phyloP scores from a whole-genome alignment of 2,113 vertebrate genomes.

The Leptobrachium ailaonicum region DNA sequence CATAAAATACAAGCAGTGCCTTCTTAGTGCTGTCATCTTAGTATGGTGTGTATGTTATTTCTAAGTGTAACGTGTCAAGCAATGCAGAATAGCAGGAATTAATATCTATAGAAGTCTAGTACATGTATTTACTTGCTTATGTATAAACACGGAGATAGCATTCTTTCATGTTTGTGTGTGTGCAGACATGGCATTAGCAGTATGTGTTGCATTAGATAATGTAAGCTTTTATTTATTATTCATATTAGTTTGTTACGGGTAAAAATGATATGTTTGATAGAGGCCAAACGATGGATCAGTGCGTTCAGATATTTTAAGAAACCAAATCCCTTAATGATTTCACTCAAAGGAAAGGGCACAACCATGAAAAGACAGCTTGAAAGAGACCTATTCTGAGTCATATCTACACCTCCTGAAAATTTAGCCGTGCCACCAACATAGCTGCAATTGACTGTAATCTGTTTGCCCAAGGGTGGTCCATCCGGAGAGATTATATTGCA shows the following conservation, averaged over 20 bases:
- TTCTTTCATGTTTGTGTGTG: no score
- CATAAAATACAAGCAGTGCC: no score
- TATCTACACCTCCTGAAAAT: slow-evolving; percentile 51
- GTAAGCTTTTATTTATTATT: not conserved
- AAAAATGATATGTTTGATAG: slow-evolving; percentile 49
- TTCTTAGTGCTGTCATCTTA: no score
- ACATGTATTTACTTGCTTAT: no score
- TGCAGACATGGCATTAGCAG: no score
- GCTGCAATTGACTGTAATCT: slow-evolving; percentile 28
- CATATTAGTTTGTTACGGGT: not conserved
- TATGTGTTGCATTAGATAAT: no score
- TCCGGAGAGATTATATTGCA: not conserved
- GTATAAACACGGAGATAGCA: no score
- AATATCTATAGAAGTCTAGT: no score
- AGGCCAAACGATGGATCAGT: slow-evolving; percentile 15
- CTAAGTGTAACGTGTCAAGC: no score
- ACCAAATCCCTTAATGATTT: slow-evolving; percentile 71
- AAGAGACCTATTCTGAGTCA: slow-evolving; percentile 58
- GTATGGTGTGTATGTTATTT: no score
- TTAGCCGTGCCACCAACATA: slow-evolving; percentile 46
- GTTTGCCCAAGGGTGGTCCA: slow-evolving; percentile 45
- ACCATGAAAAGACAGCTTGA: slow-evolving; percentile 57
- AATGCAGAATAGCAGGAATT: no score
- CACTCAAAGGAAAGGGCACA: slow-evolving; percentile 55
- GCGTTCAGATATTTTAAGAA: slow-evolving; percentile 67